These are phyloP conservation scores for Zaprionus kolodkinae DNA, from an alignment of 1,140 invertebrate genomes.

Conservation along the genomic window DNA sequence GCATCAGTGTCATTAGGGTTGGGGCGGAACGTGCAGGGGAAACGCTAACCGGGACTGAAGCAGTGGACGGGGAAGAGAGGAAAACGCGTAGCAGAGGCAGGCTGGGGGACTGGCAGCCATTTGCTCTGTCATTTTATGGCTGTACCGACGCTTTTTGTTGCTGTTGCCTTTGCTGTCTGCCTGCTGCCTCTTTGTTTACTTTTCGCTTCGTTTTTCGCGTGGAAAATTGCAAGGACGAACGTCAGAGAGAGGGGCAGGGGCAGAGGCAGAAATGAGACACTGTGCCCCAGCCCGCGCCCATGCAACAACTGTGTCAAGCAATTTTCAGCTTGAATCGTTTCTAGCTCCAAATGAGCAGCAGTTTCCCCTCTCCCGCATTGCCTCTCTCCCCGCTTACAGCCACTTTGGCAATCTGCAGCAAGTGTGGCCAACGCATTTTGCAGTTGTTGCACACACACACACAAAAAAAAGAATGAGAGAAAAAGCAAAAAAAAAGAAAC, in stretches of 20 bases:
- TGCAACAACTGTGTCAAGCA: slow-evolving; percentile 78
- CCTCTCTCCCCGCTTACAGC: not conserved
- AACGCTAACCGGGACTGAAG: not conserved
- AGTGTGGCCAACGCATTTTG: slow-evolving; percentile 76
- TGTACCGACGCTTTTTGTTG: slow-evolving; percentile 48
- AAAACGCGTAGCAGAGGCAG: not conserved
- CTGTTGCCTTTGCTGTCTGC: slow-evolving; percentile 10
- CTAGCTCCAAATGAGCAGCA: slow-evolving; percentile 40
- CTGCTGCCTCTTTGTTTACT: slow-evolving; percentile 64
- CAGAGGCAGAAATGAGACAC: slow-evolving; percentile 27
- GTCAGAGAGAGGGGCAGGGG: not conserved
- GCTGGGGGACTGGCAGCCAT: slow-evolving; percentile 20
- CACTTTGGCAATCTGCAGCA: slow-evolving; percentile 64
- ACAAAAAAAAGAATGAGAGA: slow-evolving; percentile 52
- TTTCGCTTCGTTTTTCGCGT: slow-evolving; percentile 72
- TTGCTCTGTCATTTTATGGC: slow-evolving; percentile 78
- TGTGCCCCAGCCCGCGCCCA: slow-evolving; percentile 22
- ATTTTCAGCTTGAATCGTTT: slow-evolving; percentile 77
- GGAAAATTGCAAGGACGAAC: slow-evolving; percentile 67
- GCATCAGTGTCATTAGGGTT: slow-evolving; percentile 73
- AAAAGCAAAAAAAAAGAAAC: slow-evolving; percentile 11
- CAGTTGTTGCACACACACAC: slow-evolving; percentile 62
- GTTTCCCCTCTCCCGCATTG: not conserved
- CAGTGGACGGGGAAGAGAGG: not conserved
- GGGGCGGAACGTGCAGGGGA: slow-evolving; percentile 3